A percentile compares a stretch with the other conserved stretches of the same genome.
Evolutionary conservation across 1,140 invertebrate genomes (phyloP).

Genomic region (Apis florea): DNA sequence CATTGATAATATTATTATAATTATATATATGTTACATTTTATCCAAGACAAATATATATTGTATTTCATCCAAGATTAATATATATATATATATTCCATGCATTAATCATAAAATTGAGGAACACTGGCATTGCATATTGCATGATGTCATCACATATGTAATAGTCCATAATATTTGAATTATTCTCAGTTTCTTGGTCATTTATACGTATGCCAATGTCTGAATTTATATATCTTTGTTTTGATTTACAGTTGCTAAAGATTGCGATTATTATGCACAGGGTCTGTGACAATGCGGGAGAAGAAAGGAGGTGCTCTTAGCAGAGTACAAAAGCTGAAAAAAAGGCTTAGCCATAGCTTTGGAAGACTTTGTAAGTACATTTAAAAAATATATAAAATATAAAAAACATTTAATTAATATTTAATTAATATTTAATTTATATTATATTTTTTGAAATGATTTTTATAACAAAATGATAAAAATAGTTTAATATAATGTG

Average conservation of each 20-base stretch:
- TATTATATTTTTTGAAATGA: neutral
- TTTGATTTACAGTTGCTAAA: conserved; percentile 52
- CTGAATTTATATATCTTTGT: conserved; percentile 35
- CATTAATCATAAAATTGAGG: conserved; percentile 49
- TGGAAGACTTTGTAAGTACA: conserved; percentile 93
- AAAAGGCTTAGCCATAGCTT: conserved; percentile 95
- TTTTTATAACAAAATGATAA: neutral
- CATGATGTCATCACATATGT: conserved; percentile 52
- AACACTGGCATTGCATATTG: conserved; percentile 41
- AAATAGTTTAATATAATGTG: neutral
- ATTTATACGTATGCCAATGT: conserved; percentile 23
- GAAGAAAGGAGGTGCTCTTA: conserved; percentile 92
- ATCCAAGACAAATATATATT: conserved; percentile 2
- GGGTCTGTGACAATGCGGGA: conserved; percentile 91
- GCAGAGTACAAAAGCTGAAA: conserved; percentile 93
- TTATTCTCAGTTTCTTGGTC: conserved; percentile 57
- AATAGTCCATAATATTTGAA: conserved; percentile 51
- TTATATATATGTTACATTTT: neutral
- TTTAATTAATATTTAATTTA: too few relatives aligned
- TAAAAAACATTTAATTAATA: too few relatives aligned
- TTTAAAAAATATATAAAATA: neutral
- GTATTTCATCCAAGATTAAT: conserved; percentile 23
- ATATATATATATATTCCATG: conserved; percentile 9
- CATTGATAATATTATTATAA: conserved; percentile 27
- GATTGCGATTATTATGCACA: conserved; percentile 50